Base-by-base conservation (phyloP, 2,888 invertebrate genomes). In the Sussaba pulchella region DNA sequence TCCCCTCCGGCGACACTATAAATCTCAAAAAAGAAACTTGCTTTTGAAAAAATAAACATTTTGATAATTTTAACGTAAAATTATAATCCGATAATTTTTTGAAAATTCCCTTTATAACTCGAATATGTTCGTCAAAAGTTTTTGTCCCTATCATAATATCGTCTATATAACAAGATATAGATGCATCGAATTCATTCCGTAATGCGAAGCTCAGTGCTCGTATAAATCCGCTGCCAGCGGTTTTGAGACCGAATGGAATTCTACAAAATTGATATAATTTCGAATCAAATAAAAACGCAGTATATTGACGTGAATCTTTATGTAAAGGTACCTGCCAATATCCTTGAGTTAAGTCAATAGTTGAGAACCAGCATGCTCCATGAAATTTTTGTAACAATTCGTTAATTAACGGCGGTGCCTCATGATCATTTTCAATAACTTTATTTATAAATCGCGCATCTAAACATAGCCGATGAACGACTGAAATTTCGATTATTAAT, bases 371-470 rank as follows among this genome's bases (percentile, higher is more conserved):
- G 26, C 73, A 61, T 0, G 67, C 79, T 0, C 86, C 85, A 31
- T 85, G 78, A 59, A 83, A 83, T 31, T 70, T 50, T 21, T 85
- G 73, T 17, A 86, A 21, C 6, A 85, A 21, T 31, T 86, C 84
- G 6, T 72, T 73, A 10, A 80, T 73, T 0, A 75, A 39, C 0
- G 81, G 83, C 4, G 83, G 81, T 19, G 78, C 70, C 39, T 88
- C 88, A 10, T 83, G 81, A 59, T 89, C 87, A 0, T 83, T 72
- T 10, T 82, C 71, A 74, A 90, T 87, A n/a, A 64, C 19, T 3
- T 80, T 80, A 75, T 90, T 89, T 6, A 88, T 31, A 39, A 74
- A 77, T 4, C 89, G 59, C 5, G 88, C 90, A 72, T 89, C 89
- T 36, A 89, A 69, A 78, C 89, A 87, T 9, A 89, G 64, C 12